Evolutionary conservation across 2,888 invertebrate genomes (phyloP).

Genomic region (Drosophila pseudotalamancana): DNA sequence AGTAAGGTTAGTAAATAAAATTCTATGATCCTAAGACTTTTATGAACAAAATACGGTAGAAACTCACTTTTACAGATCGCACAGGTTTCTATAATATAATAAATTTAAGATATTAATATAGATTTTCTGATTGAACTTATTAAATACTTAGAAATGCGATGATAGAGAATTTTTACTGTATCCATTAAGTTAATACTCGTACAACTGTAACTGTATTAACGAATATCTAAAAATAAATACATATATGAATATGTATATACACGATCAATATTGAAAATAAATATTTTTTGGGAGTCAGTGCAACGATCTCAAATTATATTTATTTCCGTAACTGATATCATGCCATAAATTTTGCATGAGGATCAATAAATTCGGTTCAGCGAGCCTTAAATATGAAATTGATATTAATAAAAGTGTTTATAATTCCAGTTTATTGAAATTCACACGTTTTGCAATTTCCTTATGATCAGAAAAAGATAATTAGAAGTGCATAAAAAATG

Average conservation of each 20-base stretch:
- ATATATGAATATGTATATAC: background rate
- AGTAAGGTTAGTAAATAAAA: background rate
- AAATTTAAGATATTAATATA: too few relatives aligned
- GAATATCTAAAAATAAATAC: background rate
- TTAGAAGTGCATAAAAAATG: background rate
- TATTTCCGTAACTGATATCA: constrained; percentile 12
- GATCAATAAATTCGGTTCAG: constrained; percentile 13
- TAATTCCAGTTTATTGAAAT: background rate
- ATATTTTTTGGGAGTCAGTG: background rate
- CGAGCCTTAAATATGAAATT: background rate
- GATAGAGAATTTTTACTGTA: too few relatives aligned
- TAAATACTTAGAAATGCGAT: too few relatives aligned
- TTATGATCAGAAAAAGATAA: background rate
- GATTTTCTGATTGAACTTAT: too few relatives aligned
- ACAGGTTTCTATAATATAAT: too few relatives aligned
- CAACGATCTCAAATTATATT: constrained; percentile 8
- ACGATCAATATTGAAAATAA: background rate
- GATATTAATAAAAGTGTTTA: background rate
- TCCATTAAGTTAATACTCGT: too few relatives aligned
- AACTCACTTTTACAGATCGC: too few relatives aligned
- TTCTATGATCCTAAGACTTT: background rate
- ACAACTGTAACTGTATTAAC: background rate
- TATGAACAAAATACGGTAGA: background rate
- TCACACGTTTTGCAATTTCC: background rate
- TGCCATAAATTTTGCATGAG: background rate